Base-by-base conservation (phyloP, 2,797 vertebrate genomes). In the Amblyraja radiata region DNA sequence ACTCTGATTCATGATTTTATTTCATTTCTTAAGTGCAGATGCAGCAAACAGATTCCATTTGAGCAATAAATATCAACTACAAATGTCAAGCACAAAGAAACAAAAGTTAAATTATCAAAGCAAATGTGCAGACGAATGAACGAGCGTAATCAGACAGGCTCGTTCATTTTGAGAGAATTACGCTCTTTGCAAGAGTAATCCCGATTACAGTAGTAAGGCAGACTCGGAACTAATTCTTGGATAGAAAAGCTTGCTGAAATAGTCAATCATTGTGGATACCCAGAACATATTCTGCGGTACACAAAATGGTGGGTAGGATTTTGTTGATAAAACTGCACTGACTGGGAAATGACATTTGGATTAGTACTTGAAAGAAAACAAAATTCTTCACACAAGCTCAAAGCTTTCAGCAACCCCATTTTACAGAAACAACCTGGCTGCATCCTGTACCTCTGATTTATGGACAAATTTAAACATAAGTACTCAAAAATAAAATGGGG, bases 11-110 rank as follows among this genome's bases (percentile, higher is more conserved):
- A 68, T 36, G n/a, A 88, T 68, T 88, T 88, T 88, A 88, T 88
- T 86, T 13, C 54, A 61, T 84, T 84, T 81, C 39, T 9, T 88
- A 88, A 68, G 84, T 63, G 61, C 61, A 36, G n/a, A 28, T 88
- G 84, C 63, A 32, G 65, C 61, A 86, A 86, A 88, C 84, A 88
- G 63, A 88, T 88, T 73, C 68, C 84, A 88, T 63, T 36, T 68
- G 36, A 88, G 36, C 84, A 88, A 88, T 68, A 68, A 88, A 68
- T 68, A 88, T 9, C n/a, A 63, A 68, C 63, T 25, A 63, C 28
- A 88, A 36, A 68, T 32, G 6, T 68, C 61, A 88, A 68, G 65
- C 84, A 16, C 16, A 65, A 68, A 68, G 61, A 36, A 21, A 65
- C 63, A 16, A 6, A 86, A 46, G 83, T 63, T 86, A 68, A 88